A percentile compares a stretch with the other conserved stretches of the same genome.
Evolutionary conservation across 2,113 vertebrate genomes (phyloP).

Genomic region (Heliornis fulica): DNA sequence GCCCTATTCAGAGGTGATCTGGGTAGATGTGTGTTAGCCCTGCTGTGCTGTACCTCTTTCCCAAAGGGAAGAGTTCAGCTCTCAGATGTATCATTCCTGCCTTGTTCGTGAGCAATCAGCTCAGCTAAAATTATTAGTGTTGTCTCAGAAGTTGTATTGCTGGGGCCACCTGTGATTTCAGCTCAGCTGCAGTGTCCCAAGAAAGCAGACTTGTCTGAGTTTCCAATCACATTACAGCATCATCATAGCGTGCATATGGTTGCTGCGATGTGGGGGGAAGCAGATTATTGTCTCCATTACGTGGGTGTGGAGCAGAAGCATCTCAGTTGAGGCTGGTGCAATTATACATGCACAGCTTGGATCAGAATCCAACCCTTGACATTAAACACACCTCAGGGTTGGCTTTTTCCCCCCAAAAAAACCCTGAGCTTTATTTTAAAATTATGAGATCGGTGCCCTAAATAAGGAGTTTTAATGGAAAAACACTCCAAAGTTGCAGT

Average conservation of each 20-base stretch:
- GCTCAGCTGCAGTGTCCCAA: neutral
- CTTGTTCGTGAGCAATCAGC: neutral
- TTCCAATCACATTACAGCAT: neutral
- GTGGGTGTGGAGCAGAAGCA: neutral
- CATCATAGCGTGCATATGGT: neutral
- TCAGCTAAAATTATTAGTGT: neutral
- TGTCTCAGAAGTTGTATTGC: neutral
- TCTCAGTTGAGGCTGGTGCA: neutral
- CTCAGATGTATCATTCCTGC: neutral
- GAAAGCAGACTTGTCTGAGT: neutral
- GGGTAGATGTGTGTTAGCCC: neutral
- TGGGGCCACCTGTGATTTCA: neutral
- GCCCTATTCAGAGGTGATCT: neutral
- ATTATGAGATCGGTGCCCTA: neutral
- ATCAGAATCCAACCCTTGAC: neutral
- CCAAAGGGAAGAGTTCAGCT: neutral
- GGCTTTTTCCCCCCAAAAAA: neutral
- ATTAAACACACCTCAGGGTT: neutral
- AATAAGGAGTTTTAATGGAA: neutral
- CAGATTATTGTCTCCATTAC: neutral
- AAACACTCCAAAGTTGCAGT: neutral
- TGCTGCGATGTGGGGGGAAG: neutral
- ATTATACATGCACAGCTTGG: neutral
- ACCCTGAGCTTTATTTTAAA: neutral
- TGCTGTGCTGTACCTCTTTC: neutral